A percentile compares a stretch with the other conserved stretches of the same genome.
Conservation (phyloP, 2,113 vertebrate species). For the Papio anubis region DNA sequence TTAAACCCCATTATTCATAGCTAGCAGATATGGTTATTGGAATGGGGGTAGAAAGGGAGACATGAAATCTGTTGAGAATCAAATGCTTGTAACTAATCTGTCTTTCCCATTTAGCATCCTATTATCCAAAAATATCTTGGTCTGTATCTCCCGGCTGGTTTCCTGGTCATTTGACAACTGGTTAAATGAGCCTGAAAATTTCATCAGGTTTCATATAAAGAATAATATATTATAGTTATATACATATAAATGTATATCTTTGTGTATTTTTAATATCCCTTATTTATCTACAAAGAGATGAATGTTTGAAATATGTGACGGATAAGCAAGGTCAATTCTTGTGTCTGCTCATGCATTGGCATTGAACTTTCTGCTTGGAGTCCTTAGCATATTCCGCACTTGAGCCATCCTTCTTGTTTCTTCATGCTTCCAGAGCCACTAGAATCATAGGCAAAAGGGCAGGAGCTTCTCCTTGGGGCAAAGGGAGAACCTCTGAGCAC, state of each 20-base stretch:
- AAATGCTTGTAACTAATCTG: conserved; percentile 39
- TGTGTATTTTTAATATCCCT: conserved; percentile 11
- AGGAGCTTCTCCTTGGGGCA: rapidly evolving
- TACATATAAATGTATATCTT: background rate
- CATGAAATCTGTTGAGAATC: conserved; percentile 61
- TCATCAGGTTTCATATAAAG: conserved; percentile 51
- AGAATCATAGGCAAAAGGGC: background rate
- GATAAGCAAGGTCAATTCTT: conserved; percentile 23
- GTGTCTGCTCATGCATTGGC: background rate
- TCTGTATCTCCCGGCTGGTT: background rate
- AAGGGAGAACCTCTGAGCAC: background rate
- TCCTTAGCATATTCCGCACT: background rate
- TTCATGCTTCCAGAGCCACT: background rate
- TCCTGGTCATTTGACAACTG: conserved; percentile 51
- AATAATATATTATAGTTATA: conserved; percentile 21
- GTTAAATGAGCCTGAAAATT: conserved; percentile 59
- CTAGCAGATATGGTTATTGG: conserved; percentile 35
- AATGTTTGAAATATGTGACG: background rate
- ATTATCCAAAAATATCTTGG: conserved; percentile 11
- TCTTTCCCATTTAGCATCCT: conserved; percentile 35
- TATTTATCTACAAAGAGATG: conserved; percentile 3
- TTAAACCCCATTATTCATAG: conserved; percentile 59
- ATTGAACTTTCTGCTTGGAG: background rate
- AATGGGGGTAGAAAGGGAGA: background rate
- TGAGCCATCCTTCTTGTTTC: background rate